Evolutionary conservation across 1,140 invertebrate genomes (phyloP), one percentile per base, ranked within the genome.

Genomic region (Conus ventricosus): DNA sequence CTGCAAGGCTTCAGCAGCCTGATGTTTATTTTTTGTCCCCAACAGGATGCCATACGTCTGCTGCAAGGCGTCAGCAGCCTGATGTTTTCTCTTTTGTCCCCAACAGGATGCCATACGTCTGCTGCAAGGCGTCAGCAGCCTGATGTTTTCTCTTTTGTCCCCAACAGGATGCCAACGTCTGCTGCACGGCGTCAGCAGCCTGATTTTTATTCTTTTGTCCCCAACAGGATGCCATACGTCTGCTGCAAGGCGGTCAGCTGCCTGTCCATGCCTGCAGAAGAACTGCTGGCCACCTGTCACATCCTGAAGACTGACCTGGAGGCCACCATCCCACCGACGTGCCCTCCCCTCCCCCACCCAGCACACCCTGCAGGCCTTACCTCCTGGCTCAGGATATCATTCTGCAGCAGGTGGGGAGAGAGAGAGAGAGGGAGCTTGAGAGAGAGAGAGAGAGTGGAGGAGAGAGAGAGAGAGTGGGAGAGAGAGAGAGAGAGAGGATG

Each of bases 231-330:
- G 91, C 91, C 7, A 91, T 92, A 11, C 78, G 89, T 6, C 54
- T 91, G 27, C 89, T 95, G 57, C 54, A 83, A 13, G 88, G 85
- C 11, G n/a, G 90, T 94, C 15, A 85, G 90, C 13, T 89, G 90
- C 71, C 87, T 92, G 83, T 95, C 94, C 15, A 89, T 92, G 11
- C 87, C 90, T 0, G 93, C 91, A 10, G 91, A 92, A 53, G 91
- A 93, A 82, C 88, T 93, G 60, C 87, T 92, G 27, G 90, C 91
- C 10, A 84, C 86, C 54, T 92, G 93, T 83, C 87, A 93, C 60
- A 89, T 94, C 20, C 90, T 93, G 76, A 90, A 90, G 39, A 93
- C 93, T 17, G 94, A 94, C 84, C 90, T 94, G 25, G 91, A 92
- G 88, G 92, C 91, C 57, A 89, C 91, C 25, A 85, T 88, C 39